Percentiles rank a stretch among this genome's conserved stretches.
Evolutionary conservation across 1,140 invertebrate genomes (phyloP).

Genomic region (Drosophila kepulauana): DNA sequence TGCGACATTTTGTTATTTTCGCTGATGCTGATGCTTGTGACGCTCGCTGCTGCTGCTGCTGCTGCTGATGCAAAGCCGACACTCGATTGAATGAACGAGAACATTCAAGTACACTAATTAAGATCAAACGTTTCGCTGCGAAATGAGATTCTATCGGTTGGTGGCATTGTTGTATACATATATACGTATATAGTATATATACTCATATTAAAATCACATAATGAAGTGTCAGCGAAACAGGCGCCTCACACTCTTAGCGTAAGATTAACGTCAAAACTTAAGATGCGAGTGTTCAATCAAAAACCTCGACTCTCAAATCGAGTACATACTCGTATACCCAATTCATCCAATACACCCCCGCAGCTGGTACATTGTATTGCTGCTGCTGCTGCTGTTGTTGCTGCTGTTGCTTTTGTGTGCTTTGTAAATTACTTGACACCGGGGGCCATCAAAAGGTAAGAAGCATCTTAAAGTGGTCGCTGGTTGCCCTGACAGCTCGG

Average conservation of each 20-base stretch:
- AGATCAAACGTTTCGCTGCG: constrained; percentile 72
- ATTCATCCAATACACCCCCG: constrained; percentile 4
- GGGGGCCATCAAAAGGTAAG: constrained; percentile 74
- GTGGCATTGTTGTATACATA: constrained; percentile 42
- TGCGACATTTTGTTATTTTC: constrained; percentile 81
- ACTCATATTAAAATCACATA: constrained; percentile 81
- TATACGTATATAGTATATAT: constrained; percentile 25
- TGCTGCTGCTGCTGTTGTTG: no score
- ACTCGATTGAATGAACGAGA: constrained; percentile 53
- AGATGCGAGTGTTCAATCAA: constrained; percentile 79
- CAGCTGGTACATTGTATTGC: constrained; percentile 31
- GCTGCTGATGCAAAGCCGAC: constrained; percentile 67
- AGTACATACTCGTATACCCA: neutral
- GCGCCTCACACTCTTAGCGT: constrained; percentile 52
- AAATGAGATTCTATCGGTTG: constrained; percentile 72
- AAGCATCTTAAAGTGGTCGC: constrained; percentile 58
- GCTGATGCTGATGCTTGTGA: constrained; percentile 54
- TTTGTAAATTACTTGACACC: constrained; percentile 60
- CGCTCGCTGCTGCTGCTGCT: constrained; percentile 24
- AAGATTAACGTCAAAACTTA: constrained; percentile 80
- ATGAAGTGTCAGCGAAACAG: constrained; percentile 79
- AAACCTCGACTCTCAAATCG: constrained; percentile 39
- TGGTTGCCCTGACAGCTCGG: constrained; percentile 51
- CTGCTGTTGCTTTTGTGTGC: constrained; percentile 34
- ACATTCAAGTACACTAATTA: constrained; percentile 82